Evolutionary conservation across 2,888 invertebrate species (phyloP).

Genomic region (Lottia gigantea): DNA sequence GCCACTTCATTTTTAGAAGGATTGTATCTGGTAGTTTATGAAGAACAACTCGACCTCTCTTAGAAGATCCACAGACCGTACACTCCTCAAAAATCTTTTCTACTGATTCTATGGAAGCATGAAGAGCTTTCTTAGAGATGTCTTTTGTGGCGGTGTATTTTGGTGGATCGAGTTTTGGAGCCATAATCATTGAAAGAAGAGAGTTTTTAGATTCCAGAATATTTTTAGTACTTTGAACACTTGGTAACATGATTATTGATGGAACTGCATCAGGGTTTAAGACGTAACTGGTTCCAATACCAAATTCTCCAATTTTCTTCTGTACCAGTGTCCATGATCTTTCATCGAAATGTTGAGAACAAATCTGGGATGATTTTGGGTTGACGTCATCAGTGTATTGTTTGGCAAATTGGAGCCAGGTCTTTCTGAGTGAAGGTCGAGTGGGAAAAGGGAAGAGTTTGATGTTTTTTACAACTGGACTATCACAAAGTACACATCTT

Average conservation of each 20-base stretch:
- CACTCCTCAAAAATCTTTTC: neutral
- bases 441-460: neutral
- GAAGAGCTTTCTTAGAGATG: no score
- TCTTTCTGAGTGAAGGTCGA: neutral
- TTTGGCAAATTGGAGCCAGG: neutral
- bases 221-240: neutral
- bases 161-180: neutral
- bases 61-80: neutral
- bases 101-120: neutral
- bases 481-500: slow-evolving; percentile 3
- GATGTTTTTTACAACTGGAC: neutral
- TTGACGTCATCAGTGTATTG: neutral
- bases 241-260: neutral
- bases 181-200: neutral
- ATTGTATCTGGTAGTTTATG: neutral
- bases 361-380: neutral
- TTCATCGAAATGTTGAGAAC: neutral
- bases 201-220: neutral
- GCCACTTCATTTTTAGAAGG: neutral
- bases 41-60: neutral
- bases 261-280: neutral
- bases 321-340: neutral
- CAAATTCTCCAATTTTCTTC: slow-evolving; percentile 5
- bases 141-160: neutral
- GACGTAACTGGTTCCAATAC: neutral